phyloP scores from a whole-genome alignment of 2,797 vertebrate species.

The Microtus agrestis region DNA sequence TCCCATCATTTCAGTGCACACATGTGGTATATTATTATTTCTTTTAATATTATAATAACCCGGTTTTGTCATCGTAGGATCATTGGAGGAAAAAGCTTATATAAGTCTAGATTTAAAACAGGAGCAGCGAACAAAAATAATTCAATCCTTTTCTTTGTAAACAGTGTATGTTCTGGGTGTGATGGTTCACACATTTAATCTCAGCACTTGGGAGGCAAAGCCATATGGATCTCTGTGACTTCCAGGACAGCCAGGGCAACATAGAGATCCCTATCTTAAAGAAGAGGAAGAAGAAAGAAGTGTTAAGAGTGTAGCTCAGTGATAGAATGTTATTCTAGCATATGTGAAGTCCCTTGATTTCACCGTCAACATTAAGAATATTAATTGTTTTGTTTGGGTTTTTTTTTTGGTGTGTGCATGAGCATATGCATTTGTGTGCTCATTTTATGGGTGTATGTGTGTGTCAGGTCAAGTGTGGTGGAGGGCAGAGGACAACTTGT shows the following conservation, averaged over 20 bases:
- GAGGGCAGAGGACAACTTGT: neutral
- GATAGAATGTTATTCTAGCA: neutral
- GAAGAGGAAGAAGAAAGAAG: neutral
- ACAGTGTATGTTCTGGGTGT: neutral
- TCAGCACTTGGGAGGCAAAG: neutral
- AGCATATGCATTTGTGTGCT: neutral
- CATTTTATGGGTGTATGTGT: neutral
- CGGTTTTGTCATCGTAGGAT: neutral
- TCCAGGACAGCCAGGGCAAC: neutral
- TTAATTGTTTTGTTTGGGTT: neutral
- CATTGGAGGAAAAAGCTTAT: neutral
- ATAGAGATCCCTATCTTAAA: neutral
- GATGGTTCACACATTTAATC: neutral
- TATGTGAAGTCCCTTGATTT: neutral
- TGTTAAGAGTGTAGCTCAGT: neutral
- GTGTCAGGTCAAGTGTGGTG: neutral
- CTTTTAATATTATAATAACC: neutral
- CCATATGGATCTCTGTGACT: neutral
- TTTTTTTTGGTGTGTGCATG: neutral
- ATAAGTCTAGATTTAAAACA: slow-evolving; percentile 13
- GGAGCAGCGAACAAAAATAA: slow-evolving; percentile 16
- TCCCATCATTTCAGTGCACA: neutral
- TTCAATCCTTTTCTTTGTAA: neutral
- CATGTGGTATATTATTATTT: neutral
- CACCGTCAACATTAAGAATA: neutral